These are phyloP conservation scores for Dascyllus trimaculatus DNA, from an alignment of 2,113 vertebrate species.

Conservation along the genomic window DNA sequence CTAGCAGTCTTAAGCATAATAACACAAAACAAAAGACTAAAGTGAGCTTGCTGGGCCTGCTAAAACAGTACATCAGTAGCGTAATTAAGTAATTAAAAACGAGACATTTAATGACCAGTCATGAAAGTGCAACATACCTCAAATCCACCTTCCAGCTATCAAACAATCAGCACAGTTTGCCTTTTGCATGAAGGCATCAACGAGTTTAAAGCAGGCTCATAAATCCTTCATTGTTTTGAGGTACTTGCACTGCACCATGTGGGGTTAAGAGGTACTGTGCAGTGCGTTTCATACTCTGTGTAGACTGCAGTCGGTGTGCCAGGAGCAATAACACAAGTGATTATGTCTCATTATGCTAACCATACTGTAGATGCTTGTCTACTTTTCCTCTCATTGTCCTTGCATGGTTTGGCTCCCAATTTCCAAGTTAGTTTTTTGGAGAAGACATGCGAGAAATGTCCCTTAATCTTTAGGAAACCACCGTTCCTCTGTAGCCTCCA, in stretches of 20 bases:
- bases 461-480: conserved; percentile 64
- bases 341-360: conserved; percentile 72
- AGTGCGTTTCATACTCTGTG: conserved; percentile 11
- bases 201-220: conserved; percentile 56
- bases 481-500: conserved; percentile 44
- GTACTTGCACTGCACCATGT: conserved; percentile 38
- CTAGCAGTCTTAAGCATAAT: no score
- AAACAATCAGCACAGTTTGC: conserved; percentile 49
- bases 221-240: conserved; percentile 57
- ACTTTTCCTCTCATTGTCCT: conserved; percentile 67
- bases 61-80: background rate
- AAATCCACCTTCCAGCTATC: conserved; percentile 57
- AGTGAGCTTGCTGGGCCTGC: background rate
- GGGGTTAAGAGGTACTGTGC: conserved; percentile 36
- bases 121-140: conserved; percentile 23
- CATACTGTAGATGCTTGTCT: conserved; percentile 38
- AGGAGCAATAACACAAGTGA: conserved; percentile 54
- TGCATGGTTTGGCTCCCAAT: conserved; percentile 70
- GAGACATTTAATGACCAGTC: conserved; percentile 36
- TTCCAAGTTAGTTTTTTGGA: conserved; percentile 58
- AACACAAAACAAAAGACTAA: background rate
- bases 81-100: conserved; percentile 33
- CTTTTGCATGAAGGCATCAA: conserved; percentile 44
- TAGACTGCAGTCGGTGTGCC: conserved; percentile 58
- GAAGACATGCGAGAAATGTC: conserved; percentile 54